These are phyloP conservation scores for Lepidurus apus DNA, from an alignment of 1,140 invertebrate genomes.

Conservation along the genomic window DNA sequence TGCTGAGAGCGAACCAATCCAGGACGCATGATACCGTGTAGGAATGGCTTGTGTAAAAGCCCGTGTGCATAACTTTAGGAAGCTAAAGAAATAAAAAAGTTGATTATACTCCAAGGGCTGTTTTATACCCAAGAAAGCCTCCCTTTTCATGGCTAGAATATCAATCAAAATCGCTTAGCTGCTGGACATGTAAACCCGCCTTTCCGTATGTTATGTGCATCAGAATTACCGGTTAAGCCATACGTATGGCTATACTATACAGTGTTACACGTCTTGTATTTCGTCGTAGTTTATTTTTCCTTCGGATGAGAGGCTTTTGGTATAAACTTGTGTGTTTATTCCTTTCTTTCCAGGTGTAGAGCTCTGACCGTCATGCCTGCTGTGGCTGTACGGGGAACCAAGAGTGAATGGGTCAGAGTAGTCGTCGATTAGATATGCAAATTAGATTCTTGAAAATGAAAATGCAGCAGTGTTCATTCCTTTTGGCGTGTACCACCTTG, in stretches of 20 bases:
- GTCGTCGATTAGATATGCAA: background rate
- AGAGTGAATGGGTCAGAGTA: background rate
- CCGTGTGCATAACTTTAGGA: background rate
- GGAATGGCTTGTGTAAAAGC: too few relatives aligned
- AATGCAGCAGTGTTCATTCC: background rate
- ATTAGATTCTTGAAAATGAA: background rate
- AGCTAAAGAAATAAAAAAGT: background rate
- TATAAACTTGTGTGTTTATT: background rate
- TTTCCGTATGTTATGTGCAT: too few relatives aligned
- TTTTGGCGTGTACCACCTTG: background rate
- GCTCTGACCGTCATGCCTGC: constrained; percentile 4
- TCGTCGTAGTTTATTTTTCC: background rate
- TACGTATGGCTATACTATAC: too few relatives aligned
- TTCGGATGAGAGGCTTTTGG: background rate
- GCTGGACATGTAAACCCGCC: background rate
- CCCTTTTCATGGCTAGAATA: background rate
- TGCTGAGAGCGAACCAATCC: too few relatives aligned
- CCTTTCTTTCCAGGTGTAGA: constrained; percentile 7
- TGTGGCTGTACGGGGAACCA: background rate
- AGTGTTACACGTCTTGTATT: too few relatives aligned
- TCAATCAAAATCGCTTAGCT: constrained; percentile 6
- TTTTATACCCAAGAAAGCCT: background rate
- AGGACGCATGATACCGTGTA: too few relatives aligned
- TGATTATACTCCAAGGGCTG: background rate
- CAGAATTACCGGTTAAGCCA: too few relatives aligned